Conservation (phyloP, 2,113 vertebrate genomes). For the Puma concolor region DNA sequence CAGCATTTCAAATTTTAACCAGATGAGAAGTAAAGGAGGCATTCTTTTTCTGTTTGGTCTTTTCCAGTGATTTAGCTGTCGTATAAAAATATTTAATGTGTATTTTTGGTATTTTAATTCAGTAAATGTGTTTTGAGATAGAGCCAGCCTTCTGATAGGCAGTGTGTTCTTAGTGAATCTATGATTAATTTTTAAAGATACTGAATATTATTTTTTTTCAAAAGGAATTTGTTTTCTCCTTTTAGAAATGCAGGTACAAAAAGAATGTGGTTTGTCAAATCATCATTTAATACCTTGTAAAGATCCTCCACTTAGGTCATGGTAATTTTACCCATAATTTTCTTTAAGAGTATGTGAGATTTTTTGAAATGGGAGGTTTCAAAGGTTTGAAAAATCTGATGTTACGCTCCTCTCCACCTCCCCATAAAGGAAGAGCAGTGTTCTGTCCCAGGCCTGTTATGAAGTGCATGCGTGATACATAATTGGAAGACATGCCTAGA, state of each 20-base stretch:
- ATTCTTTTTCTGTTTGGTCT: background rate
- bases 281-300: background rate
- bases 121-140: background rate
- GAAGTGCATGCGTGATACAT: background rate
- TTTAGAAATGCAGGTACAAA: background rate
- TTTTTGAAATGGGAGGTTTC: background rate
- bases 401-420: background rate
- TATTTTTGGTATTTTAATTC: background rate
- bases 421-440: background rate
- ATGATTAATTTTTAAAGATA: background rate
- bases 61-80: background rate
- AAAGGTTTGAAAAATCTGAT: constrained; percentile 18
- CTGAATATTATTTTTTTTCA: background rate
- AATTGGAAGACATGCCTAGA: constrained; percentile 11
- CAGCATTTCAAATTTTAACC: background rate
- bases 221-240: background rate
- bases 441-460: background rate
- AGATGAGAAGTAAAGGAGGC: background rate
- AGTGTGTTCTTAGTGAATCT: background rate
- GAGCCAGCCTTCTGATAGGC: background rate
- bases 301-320: background rate
- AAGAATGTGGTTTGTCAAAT: background rate
- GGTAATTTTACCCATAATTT: background rate
- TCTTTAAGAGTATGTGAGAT: background rate
- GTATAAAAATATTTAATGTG: background rate